Conservation (phyloP, 2,113 vertebrate genomes). For the Phoenicopterus ruber region DNA sequence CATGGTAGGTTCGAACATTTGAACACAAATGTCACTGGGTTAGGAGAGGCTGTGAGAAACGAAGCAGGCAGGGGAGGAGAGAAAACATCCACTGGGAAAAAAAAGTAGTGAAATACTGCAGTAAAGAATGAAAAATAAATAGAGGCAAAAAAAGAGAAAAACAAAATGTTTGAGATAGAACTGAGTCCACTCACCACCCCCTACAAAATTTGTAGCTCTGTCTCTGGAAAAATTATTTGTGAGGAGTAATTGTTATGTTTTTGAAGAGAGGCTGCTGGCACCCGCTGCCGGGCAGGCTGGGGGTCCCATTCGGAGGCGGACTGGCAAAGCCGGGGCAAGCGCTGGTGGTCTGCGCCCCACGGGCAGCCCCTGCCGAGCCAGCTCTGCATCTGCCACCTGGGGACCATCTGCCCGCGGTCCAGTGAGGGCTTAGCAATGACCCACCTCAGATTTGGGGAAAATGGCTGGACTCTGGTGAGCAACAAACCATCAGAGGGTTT, state of each 20-base stretch:
- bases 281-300: fast-evolving
- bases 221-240: not conserved
- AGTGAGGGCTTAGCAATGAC: not conserved
- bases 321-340: not conserved
- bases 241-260: not conserved
- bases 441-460: not conserved
- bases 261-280: not conserved
- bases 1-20: not conserved
- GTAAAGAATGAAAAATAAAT: slow-evolving; percentile 10
- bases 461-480: not conserved
- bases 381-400: not conserved
- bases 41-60: not conserved
- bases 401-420: not conserved
- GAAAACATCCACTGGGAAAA: not conserved
- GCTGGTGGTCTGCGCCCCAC: not conserved
- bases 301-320: not conserved
- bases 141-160: not conserved
- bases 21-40: not conserved
- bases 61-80: not conserved
- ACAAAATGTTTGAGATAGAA: not conserved
- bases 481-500: not conserved
- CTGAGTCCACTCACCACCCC: not conserved
- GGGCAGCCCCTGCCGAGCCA: not conserved
- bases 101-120: not conserved
- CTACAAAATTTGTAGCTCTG: not conserved